Evolutionary conservation across 2,888 invertebrate genomes (phyloP).

Genomic region (Torymus tubicola): DNA sequence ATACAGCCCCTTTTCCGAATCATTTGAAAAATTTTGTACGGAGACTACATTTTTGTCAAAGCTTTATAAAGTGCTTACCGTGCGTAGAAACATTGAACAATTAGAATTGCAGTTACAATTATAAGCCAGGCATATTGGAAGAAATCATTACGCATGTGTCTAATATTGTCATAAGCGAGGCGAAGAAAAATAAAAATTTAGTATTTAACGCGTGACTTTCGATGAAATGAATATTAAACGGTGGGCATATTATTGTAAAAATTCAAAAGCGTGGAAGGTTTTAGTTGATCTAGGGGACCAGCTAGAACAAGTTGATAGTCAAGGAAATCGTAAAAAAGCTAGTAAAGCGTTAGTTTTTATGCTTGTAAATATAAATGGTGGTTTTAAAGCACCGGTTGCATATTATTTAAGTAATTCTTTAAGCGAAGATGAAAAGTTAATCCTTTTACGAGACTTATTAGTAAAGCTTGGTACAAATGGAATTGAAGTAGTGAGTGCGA

Average conservation of each 20-base stretch:
- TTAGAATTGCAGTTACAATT: too few relatives aligned
- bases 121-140: too few relatives aligned
- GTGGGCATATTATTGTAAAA: conserved; percentile 31
- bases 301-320: conserved; percentile 4
- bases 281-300: conserved; percentile 46
- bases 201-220: conserved; percentile 56
- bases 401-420: conserved; percentile 50
- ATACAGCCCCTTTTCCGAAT: too few relatives aligned
- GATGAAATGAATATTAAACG: conserved; percentile 57
- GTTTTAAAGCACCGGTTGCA: conserved; percentile 51
- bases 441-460: too few relatives aligned
- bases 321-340: neutral
- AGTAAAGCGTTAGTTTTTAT: conserved; percentile 44
- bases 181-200: conserved; percentile 39
- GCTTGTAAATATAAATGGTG: conserved; percentile 37
- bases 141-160: too few relatives aligned
- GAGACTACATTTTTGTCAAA: too few relatives aligned
- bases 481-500: conserved; percentile 46
- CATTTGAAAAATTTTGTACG: too few relatives aligned
- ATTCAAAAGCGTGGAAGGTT: conserved; percentile 44
- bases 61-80: too few relatives aligned
- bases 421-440: conserved; percentile 26
- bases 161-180: too few relatives aligned
- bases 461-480: neutral
- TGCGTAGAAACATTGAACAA: too few relatives aligned